These are phyloP conservation scores for Heliocidaris erythrogramma DNA, from an alignment of 35 echinoderm and acorn worm species.

Conservation along the genomic window DNA sequence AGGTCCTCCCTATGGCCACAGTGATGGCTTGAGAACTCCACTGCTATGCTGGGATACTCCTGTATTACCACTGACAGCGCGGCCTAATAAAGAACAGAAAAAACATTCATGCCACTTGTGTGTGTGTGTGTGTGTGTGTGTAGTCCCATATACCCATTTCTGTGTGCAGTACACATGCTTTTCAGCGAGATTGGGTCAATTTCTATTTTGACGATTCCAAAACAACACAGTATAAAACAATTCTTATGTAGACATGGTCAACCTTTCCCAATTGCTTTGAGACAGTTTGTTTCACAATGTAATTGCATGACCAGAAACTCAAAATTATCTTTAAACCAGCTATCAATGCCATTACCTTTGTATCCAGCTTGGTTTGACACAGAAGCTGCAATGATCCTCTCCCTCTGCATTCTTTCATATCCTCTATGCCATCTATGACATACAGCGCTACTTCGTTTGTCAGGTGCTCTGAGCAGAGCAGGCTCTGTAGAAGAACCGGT, in stretches of 20 bases:
- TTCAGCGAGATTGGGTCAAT: no score
- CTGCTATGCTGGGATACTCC: slow-evolving; percentile 32
- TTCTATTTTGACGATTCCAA: no score
- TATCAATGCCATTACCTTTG: not conserved
- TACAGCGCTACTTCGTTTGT: not conserved
- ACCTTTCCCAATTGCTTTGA: no score
- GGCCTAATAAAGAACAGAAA: not conserved
- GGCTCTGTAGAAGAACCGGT: not conserved
- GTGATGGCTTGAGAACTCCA: slow-evolving; percentile 39
- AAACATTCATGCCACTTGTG: no score
- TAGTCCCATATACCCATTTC: no score
- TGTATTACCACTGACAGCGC: not conserved
- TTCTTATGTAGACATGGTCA: no score
- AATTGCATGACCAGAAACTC: not conserved
- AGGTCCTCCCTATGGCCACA: not conserved
- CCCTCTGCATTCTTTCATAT: slow-evolving; percentile 21
- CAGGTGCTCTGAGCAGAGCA: slow-evolving; percentile 35
- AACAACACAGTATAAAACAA: no score
- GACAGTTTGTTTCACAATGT: no score
- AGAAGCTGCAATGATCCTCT: slow-evolving; percentile 24
- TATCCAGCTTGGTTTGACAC: slow-evolving; percentile 23
- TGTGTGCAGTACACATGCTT: no score
- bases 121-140: no score
- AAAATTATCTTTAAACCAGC: not conserved
- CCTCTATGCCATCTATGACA: not conserved